These are phyloP conservation scores for Hydrolagus affinis DNA, from an alignment of 2,113 vertebrate genomes.

Conservation along the genomic window DNA sequence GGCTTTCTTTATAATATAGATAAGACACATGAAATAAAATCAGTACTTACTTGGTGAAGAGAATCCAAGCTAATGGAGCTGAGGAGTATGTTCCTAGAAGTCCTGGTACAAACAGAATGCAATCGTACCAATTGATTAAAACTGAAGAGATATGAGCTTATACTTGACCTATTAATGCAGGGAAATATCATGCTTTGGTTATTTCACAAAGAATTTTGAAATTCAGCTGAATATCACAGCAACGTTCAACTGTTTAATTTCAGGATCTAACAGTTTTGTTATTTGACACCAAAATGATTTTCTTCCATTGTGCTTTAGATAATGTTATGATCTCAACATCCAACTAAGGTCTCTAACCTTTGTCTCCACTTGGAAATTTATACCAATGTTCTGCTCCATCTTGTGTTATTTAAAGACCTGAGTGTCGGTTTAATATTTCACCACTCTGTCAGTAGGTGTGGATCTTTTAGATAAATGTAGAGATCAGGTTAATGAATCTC, in stretches of 20 bases:
- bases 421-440: neutral
- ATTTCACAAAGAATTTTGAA: neutral
- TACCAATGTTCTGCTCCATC: no score
- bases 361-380: neutral
- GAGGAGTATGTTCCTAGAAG: conserved; percentile 15
- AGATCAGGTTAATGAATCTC: neutral
- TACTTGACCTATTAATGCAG: neutral
- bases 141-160: conserved; percentile 11
- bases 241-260: neutral
- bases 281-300: neutral
- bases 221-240: neutral
- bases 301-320: neutral
- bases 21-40: neutral
- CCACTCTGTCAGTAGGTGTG: neutral
- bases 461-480: neutral
- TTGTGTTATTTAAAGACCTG: neutral
- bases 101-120: conserved; percentile 20
- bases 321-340: neutral
- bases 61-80: conserved; percentile 4
- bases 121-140: conserved; percentile 1
- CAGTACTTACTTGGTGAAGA: neutral
- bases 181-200: neutral
- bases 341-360: neutral
- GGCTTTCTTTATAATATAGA: neutral
- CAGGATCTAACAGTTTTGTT: neutral